Evolutionary conservation across 2,888 invertebrate genomes (phyloP).

Genomic region (Trichopoda pennipes): DNA sequence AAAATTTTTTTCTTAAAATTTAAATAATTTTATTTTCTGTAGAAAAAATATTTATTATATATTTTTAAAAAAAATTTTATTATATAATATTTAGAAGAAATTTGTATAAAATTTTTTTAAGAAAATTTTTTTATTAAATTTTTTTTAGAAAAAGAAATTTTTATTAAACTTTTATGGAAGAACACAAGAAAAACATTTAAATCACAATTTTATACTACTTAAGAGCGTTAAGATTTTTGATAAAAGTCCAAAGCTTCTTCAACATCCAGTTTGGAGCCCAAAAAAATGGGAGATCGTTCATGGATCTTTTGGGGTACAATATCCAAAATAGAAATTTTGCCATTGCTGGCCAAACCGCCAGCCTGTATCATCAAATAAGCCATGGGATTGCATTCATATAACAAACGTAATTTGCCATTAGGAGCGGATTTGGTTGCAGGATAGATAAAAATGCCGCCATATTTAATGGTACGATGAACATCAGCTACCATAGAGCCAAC

Average conservation of each 20-base stretch:
- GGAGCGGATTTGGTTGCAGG: conserved; percentile 95
- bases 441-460: conserved; percentile 99
- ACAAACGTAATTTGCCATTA: conserved; percentile 96
- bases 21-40: too few species aligned
- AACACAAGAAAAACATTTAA: too few species aligned
- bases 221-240: conserved; percentile 71
- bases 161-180: too few species aligned
- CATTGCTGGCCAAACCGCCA: conserved; percentile 94
- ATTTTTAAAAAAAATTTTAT: too few species aligned
- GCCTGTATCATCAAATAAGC: conserved; percentile 95
- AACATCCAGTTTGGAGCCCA: conserved; percentile 96
- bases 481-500: conserved; percentile 99
- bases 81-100: too few species aligned
- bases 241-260: conserved; percentile 88
- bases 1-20: too few species aligned
- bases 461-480: conserved; percentile 98
- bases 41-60: too few species aligned
- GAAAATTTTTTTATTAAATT: too few species aligned
- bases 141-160: too few species aligned
- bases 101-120: too few species aligned
- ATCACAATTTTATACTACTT: neutral
- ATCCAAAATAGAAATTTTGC: conserved; percentile 90
- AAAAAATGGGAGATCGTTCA: conserved; percentile 93
- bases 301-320: conserved; percentile 92
- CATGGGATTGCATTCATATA: conserved; percentile 99